These are phyloP conservation scores for Coracias cyanogaster DNA, from an alignment of 2,797 vertebrate genomes.

Conservation along the genomic window DNA sequence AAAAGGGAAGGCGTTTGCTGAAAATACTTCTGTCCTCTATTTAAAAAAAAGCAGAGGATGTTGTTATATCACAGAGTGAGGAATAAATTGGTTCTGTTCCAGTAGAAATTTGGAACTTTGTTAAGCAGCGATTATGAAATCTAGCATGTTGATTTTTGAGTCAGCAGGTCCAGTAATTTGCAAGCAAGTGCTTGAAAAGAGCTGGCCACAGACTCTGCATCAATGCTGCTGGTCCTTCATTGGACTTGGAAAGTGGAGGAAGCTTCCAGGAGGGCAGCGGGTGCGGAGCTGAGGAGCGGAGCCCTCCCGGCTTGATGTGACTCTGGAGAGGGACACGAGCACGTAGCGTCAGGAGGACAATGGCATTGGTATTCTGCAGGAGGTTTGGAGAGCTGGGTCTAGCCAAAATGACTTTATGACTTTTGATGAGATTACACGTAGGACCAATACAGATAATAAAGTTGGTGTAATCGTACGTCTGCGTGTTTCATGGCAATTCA, in stretches of 20 bases:
- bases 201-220: background rate
- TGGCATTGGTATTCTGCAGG: rapidly evolving
- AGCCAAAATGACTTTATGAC: background rate
- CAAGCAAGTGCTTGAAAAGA: background rate
- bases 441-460: background rate
- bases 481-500: background rate
- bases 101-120: background rate
- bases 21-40: constrained; percentile 50
- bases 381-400: background rate
- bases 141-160: background rate
- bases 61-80: constrained; percentile 44
- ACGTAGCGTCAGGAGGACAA: rapidly evolving
- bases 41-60: constrained; percentile 44
- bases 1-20: constrained; percentile 54
- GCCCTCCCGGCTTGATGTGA: background rate
- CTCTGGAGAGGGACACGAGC: rapidly evolving
- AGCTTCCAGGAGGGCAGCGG: background rate
- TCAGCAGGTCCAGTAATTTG: background rate
- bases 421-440: background rate
- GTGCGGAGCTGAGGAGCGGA: background rate
- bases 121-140: background rate
- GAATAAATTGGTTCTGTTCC: constrained; percentile 11
- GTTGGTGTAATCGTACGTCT: background rate
- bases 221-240: rapidly evolving
- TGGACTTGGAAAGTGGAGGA: background rate